These are phyloP conservation scores for Pseudoatta argentina DNA, from an alignment of 1,140 invertebrate genomes.

Conservation along the genomic window DNA sequence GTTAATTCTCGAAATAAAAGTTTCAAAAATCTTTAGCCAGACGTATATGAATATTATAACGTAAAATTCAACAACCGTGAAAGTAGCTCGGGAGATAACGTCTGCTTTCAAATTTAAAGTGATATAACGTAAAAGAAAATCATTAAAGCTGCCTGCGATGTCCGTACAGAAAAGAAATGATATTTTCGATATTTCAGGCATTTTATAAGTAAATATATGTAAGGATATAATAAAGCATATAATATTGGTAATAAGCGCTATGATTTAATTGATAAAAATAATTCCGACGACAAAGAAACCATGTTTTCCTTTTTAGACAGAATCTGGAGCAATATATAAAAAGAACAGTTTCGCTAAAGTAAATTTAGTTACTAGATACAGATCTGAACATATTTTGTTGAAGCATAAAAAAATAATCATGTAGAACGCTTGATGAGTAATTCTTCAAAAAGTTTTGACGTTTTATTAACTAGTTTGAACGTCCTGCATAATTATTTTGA, in stretches of 20 bases:
- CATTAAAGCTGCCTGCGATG: background rate
- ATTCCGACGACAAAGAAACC: background rate
- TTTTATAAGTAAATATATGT: background rate
- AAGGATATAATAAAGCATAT: too few relatives aligned
- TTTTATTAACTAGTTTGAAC: too few relatives aligned
- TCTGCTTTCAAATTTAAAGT: constrained; percentile 25
- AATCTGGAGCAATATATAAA: background rate
- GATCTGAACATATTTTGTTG: too few relatives aligned
- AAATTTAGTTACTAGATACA: too few relatives aligned
- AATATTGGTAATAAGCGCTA: background rate
- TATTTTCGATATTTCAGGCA: background rate
- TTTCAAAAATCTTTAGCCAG: constrained; percentile 18
- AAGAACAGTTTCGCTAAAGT: too few relatives aligned
- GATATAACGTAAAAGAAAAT: constrained; percentile 28
- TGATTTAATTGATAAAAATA: background rate
- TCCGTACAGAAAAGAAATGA: background rate
- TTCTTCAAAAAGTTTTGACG: too few relatives aligned
- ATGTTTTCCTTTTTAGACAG: background rate
- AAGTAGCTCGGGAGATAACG: constrained; percentile 27
- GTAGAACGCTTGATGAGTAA: too few relatives aligned
- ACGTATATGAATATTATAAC: constrained; percentile 43
- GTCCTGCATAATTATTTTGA: too few relatives aligned
- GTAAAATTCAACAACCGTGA: constrained; percentile 52
- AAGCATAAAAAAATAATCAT: too few relatives aligned
- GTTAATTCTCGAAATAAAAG: constrained; percentile 50